These are phyloP conservation scores for Lanius ludovicianus DNA, from an alignment of 2,113 vertebrate genomes.

Conservation along the genomic window DNA sequence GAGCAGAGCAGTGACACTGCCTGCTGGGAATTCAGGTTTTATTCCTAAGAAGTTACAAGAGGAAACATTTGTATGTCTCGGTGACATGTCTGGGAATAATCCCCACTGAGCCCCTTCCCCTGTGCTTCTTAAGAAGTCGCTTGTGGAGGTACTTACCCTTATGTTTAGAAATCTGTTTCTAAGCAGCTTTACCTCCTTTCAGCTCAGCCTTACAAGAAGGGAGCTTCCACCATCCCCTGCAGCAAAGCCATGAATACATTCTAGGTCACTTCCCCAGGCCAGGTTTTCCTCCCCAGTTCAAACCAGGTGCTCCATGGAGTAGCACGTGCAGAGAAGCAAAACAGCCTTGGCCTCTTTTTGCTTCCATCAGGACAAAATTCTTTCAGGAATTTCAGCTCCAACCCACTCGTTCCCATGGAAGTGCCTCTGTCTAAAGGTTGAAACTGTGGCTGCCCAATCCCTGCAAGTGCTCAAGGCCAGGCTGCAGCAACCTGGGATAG, in stretches of 20 bases:
- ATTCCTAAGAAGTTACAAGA: background rate
- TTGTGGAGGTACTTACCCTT: background rate
- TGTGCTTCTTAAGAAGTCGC: background rate
- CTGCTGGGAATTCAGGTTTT: background rate
- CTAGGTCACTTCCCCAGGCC: background rate
- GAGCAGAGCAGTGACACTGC: background rate
- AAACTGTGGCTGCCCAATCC: background rate
- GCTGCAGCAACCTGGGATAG: background rate
- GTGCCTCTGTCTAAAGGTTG: background rate
- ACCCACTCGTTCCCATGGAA: background rate
- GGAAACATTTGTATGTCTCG: background rate
- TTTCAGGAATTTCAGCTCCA: background rate
- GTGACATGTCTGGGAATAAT: conserved; percentile 8
- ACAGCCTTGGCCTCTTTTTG: background rate
- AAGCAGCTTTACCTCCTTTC: conserved; percentile 4
- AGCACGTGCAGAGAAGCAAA: background rate
- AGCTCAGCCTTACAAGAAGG: background rate
- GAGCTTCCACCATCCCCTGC: background rate
- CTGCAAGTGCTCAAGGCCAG: background rate
- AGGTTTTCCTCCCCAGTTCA: background rate
- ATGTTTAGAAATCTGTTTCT: background rate
- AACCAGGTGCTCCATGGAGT: background rate
- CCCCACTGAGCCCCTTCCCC: background rate
- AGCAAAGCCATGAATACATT: background rate
- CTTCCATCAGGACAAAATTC: background rate